Evolutionary conservation across 2,797 vertebrate genomes (phyloP), one percentile per base, ranked within the genome.

Genomic region (Remorina albescens): DNA sequence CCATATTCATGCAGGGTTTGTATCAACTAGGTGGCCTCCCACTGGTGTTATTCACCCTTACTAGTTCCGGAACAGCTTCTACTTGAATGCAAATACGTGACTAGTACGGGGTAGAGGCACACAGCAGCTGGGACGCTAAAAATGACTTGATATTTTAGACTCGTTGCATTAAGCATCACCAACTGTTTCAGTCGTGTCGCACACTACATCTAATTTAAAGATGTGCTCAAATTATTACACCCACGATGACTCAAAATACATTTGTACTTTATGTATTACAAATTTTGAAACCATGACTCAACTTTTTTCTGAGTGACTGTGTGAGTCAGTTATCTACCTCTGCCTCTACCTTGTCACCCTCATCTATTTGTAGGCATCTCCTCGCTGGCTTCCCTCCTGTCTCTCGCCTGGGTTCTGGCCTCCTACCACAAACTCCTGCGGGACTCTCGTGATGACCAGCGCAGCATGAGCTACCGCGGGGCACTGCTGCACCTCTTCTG

Each of bases 351-450:
- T 19, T 30, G 6, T 34, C 6, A 44, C 32, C 19, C 18, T 18
- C 37, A 42, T 42, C 36, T 64, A 12, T 59, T 67, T 65, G 59
- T 90, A 99, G 98, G 98, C 94, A 94, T 99, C 89, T 99, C 97
- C 90, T 98, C 97, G 86, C 95, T 96, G 89, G 96, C 96, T 85
- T 99, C 98, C 77, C 96, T 99, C 89, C 93, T 99, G 92, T 99
- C 98, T 85, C 96, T 99, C 88, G 97, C 97, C 94, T 99, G 98
- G 98, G 98, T 99, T 91, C 94, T 99, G 93, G 98, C 97, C 89
- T 98, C 98, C 89, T 99, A 99, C 95, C 97, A 99, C 96, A 99
- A 99, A 92, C 97, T 99, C 80, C 93, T 99, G 89, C 94, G 98
- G 55, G 98, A 99, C 91, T 99, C 98, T 78, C 96, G 98, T 85